Conservation (phyloP, 2,888 invertebrate species). For the Sphaerophoria rueppellii region DNA sequence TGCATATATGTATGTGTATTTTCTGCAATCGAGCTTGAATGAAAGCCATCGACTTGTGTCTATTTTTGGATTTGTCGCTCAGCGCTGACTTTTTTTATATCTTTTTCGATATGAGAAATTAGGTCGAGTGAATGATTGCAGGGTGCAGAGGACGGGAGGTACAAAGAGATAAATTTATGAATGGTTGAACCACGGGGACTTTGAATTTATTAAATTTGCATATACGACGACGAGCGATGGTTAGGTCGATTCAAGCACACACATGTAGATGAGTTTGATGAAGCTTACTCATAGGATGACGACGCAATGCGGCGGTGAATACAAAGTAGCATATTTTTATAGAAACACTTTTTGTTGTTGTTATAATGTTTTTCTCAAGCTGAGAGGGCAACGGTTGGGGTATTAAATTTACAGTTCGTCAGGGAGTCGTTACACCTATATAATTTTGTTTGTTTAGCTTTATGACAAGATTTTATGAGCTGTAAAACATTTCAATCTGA, state of each 20-base stretch:
- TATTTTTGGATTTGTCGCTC: constrained; percentile 24
- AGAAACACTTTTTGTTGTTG: neutral
- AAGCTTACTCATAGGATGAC: constrained; percentile 21
- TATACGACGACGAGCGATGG: neutral
- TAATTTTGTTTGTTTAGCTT: neutral
- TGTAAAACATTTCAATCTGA: constrained; percentile 30
- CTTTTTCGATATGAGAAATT: constrained; percentile 56
- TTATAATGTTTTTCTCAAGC: neutral
- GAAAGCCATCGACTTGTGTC: constrained; percentile 33
- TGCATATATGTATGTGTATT: constrained; percentile 2
- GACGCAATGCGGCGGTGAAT: constrained; percentile 10
- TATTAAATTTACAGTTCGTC: constrained; percentile 12
- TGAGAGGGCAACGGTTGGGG: neutral
- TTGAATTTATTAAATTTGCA: constrained; percentile 48
- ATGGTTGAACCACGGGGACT: constrained; percentile 43
- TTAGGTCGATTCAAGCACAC: neutral
- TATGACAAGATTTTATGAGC: constrained; percentile 29
- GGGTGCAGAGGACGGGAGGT: neutral
- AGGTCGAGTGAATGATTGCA: constrained; percentile 47
- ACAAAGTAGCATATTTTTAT: constrained; percentile 14
- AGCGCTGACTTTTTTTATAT: constrained; percentile 16
- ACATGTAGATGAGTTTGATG: constrained; percentile 3
- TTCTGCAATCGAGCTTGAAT: constrained; percentile 35
- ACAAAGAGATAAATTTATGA: constrained; percentile 27
- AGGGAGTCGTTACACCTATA: constrained; percentile 18